Base-by-base conservation (phyloP, 2,888 invertebrate genomes). In the Hetaerina titia region DNA sequence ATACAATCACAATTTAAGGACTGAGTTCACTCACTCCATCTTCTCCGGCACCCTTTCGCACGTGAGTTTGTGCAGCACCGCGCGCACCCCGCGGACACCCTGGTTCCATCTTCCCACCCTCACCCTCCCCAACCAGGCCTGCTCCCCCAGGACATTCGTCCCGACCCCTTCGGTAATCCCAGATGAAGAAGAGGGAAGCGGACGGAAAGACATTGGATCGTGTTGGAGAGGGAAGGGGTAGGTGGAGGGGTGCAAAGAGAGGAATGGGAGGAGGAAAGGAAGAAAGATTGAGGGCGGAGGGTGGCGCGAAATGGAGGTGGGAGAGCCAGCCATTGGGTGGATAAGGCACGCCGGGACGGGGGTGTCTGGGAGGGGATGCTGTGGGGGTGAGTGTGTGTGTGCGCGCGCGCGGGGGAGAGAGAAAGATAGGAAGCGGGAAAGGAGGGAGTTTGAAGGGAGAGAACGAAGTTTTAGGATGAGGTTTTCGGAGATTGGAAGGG, bases 91-190 rank as follows among this genome's bases (percentile, higher is more conserved):
- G 22, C n/a, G 69, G 8, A 2, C 74, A 11, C 74, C 74, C 25
- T 25, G 45, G 45, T 45, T n/a, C 9, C n/a, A 13, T 13, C 31
- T 15, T 7, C 31, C 45, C 56, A 19, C 45, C 88, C 45, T 19
- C 19, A 19, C 45, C 19, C 88, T 45, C 17, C 63, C 63, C n/a
- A 0, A 13, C 2, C 17, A 17, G 11, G 56, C 17, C 89, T 31
- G 31, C 56, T 57, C 92, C 92, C 89, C n/a, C 13, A 89, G 57
- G 58, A 31, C 69, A 64, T 69, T 56, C 92, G 69, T 45, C 90
- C 90, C 58, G 64, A 90, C 90, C 92, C 92, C 69, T 92, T 64
- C 92, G 69, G 92, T 92, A 92, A 92, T 92, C 92, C 92, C 92
- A 92, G 69, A 92, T 92, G 92, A 92, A 74, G 92, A 92, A 92